Evolutionary conservation across 2,888 invertebrate species (phyloP).

Genomic region (Emesis russula): DNA sequence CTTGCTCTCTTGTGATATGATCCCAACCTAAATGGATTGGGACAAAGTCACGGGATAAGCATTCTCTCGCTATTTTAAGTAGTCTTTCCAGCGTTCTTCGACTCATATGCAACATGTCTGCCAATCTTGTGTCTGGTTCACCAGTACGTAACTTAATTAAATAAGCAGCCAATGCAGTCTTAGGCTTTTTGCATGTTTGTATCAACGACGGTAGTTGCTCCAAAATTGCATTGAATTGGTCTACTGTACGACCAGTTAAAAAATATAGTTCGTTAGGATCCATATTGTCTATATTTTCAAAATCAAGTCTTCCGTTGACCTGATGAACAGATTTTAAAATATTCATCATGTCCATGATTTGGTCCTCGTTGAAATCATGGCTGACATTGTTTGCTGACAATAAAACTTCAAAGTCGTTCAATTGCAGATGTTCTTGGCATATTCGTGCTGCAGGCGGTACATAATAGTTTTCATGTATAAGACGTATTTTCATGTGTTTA

Average conservation of each 20-base stretch:
- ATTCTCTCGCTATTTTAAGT: constrained; percentile 87
- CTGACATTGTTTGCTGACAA: constrained; percentile 16
- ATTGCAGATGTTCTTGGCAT: constrained; percentile 13
- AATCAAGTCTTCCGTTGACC: constrained; percentile 3
- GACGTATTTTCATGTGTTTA: constrained; percentile 29
- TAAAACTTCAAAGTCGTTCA: constrained; percentile 16
- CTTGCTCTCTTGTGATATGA: constrained; percentile 62
- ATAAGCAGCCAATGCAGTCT: constrained; percentile 24
- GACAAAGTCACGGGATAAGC: constrained; percentile 61
- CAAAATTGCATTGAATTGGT: constrained; percentile 24
- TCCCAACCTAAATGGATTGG: constrained; percentile 59
- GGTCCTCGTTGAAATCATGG: constrained; percentile 16
- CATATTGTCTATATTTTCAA: constrained; percentile 6
- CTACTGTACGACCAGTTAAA: constrained; percentile 14
- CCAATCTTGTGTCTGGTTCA: constrained; percentile 30
- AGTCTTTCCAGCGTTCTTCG: constrained; percentile 93
- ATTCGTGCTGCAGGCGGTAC: neutral
- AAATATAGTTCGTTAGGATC: constrained; percentile 27
- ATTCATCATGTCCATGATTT: constrained; percentile 21
- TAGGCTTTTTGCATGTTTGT: constrained; percentile 32
- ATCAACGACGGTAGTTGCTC: constrained; percentile 28
- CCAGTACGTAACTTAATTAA: constrained; percentile 28
- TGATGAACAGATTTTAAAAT: neutral
- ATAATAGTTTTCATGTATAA: constrained; percentile 2
- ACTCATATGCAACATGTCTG: constrained; percentile 25